These are phyloP conservation scores for Carassius gibelio DNA, from an alignment of 2,113 vertebrate species.

Conservation along the genomic window DNA sequence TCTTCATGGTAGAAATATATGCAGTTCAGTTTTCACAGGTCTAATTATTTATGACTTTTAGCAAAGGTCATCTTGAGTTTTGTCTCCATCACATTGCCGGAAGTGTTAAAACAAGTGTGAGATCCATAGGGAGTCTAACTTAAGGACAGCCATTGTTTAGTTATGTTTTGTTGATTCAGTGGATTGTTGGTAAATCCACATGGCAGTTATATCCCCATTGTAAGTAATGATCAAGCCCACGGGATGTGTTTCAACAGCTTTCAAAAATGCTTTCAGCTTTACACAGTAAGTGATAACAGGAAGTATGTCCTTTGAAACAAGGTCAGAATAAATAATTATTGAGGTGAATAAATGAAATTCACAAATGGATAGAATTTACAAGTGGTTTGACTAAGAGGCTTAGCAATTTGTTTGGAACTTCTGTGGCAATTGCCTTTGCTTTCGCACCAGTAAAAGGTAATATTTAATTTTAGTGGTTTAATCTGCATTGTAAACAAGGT, in stretches of 20 bases:
- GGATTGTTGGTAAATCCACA: neutral
- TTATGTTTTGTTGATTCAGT: conserved; percentile 10
- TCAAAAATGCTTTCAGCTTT: neutral
- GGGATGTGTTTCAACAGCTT: neutral
- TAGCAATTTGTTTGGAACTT: neutral
- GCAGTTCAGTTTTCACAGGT: neutral
- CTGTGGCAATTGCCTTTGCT: conserved; percentile 21
- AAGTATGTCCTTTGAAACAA: neutral
- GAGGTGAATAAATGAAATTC: neutral
- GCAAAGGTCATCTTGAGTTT: conserved; percentile 1
- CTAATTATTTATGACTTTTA: neutral
- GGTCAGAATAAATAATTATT: neutral
- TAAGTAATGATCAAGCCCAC: conserved; percentile 7
- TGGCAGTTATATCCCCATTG: conserved; percentile 12
- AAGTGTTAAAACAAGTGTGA: conserved; percentile 11
- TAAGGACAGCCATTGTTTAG: neutral
- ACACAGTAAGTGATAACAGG: neutral
- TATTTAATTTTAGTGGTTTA: neutral
- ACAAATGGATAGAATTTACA: neutral
- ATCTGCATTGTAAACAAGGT: neutral
- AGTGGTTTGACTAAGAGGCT: neutral
- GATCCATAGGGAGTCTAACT: neutral
- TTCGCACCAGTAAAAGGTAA: neutral
- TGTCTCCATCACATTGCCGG: neutral
- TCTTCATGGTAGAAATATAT: neutral